Conservation (phyloP, 2,888 invertebrate genomes). For the Drosophila nigritarsus region DNA sequence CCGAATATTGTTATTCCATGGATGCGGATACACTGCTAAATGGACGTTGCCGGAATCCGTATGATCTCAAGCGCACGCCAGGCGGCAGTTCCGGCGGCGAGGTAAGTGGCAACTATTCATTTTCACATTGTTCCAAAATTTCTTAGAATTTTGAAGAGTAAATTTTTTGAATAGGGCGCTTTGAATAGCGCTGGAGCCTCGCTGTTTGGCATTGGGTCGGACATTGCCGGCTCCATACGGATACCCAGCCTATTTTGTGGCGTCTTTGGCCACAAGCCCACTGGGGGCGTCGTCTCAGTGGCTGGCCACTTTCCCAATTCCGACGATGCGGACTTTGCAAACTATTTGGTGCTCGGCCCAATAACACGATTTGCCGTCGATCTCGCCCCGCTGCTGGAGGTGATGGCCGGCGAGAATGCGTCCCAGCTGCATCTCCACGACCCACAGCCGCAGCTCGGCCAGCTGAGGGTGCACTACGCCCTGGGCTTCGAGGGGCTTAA, state of each 20-base stretch:
- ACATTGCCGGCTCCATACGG: slow-evolving; percentile 94
- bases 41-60: slow-evolving; percentile 93
- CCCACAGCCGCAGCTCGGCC: slow-evolving; percentile 86
- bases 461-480: slow-evolving; percentile 85
- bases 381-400: slow-evolving; percentile 88
- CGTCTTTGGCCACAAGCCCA: slow-evolving; percentile 94
- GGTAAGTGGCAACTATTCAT: slow-evolving; percentile 84
- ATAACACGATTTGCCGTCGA: slow-evolving; percentile 92
- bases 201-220: slow-evolving; percentile 92
- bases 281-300: slow-evolving; percentile 87
- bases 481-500: slow-evolving; percentile 67
- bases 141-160: background rate
- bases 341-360: slow-evolving; percentile 89
- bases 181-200: slow-evolving; percentile 91
- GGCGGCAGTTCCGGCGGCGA: slow-evolving; percentile 97
- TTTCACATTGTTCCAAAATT: background rate
- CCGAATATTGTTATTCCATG: slow-evolving; percentile 95
- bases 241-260: slow-evolving; percentile 94
- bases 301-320: slow-evolving; percentile 88
- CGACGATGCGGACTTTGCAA: slow-evolving; percentile 85
- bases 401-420: slow-evolving; percentile 87
- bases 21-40: slow-evolving; percentile 92
- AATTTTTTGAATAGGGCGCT: slow-evolving; percentile 87
- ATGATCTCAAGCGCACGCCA: slow-evolving; percentile 89
- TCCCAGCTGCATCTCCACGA: slow-evolving; percentile 85